These are phyloP conservation scores for Montipora capricornis DNA, from an alignment of 64 coral and sea anemone genomes.

Conservation along the genomic window DNA sequence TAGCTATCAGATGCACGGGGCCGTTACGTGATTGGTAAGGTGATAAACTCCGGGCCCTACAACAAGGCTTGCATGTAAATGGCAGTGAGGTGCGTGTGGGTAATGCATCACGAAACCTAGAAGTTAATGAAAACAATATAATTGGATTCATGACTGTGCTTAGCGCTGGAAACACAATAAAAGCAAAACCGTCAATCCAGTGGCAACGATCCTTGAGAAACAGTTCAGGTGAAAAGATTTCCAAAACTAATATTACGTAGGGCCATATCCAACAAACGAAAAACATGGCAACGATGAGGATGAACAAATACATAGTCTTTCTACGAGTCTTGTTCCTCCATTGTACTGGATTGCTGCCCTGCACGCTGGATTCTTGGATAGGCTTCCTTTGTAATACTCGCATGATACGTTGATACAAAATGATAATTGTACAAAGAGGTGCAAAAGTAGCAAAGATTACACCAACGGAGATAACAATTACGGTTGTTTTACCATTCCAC, in stretches of 20 bases:
- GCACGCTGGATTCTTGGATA: too few species aligned
- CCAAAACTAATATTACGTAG: not conserved
- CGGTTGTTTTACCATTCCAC: too few species aligned
- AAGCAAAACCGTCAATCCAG: not conserved
- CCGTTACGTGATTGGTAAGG: too few species aligned
- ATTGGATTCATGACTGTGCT: constrained; percentile 7
- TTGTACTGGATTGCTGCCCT: not conserved
- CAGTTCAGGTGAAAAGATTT: not conserved
- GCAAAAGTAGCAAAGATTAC: too few species aligned
- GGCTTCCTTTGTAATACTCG: too few species aligned
- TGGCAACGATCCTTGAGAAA: not conserved
- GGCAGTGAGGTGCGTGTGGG: too few species aligned
- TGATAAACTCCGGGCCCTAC: too few species aligned
- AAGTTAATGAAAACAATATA: not conserved
- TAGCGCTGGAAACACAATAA: not conserved
- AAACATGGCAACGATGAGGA: not conserved
- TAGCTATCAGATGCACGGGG: too few species aligned
- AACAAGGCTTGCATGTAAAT: too few species aligned
- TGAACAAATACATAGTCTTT: not conserved
- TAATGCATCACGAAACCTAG: not conserved
- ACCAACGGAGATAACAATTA: not conserved
- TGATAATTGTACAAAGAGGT: not conserved
- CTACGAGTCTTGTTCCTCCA: not conserved
- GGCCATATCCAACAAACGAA: not conserved
- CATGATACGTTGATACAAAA: not conserved